phyloP scores from a whole-genome alignment of 2,888 invertebrate genomes.

The Xylota segnis region DNA sequence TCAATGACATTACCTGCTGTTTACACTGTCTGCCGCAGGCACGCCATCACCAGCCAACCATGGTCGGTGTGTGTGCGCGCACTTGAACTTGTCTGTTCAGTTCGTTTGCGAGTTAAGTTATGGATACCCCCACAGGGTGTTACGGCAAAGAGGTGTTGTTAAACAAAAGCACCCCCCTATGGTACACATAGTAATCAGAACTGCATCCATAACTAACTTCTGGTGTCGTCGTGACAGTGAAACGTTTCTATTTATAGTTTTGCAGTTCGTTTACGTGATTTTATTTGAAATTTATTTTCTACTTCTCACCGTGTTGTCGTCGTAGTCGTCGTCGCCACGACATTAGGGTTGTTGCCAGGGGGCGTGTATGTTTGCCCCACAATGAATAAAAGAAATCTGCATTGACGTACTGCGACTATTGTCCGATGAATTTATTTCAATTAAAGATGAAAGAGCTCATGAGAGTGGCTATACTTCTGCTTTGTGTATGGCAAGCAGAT shows the following conservation, averaged over 20 bases:
- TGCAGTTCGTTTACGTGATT: slow-evolving; percentile 52
- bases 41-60: slow-evolving; percentile 1
- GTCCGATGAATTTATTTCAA: slow-evolving; percentile 61
- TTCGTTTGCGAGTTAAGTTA: not conserved
- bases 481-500: slow-evolving; percentile 7
- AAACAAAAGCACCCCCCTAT: not conserved
- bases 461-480: not conserved
- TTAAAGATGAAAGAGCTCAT: slow-evolving; percentile 39
- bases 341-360: not conserved
- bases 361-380: slow-evolving; percentile 5
- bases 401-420: slow-evolving; percentile 58
- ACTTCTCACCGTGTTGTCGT: not conserved
- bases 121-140: not conserved
- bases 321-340: too few species aligned
- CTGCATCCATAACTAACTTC: slow-evolving; percentile 18
- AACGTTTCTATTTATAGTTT: slow-evolving; percentile 55
- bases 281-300: not conserved
- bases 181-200: not conserved
- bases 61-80: not conserved
- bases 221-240: slow-evolving; percentile 29
- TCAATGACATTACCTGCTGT: slow-evolving; percentile 24
- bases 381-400: slow-evolving; percentile 50
- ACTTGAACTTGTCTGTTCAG: slow-evolving; percentile 45
- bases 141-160: not conserved
- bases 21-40: slow-evolving; percentile 8